Evolutionary conservation across 2,888 invertebrate species (phyloP).

Genomic region (Hypena proboscidalis): DNA sequence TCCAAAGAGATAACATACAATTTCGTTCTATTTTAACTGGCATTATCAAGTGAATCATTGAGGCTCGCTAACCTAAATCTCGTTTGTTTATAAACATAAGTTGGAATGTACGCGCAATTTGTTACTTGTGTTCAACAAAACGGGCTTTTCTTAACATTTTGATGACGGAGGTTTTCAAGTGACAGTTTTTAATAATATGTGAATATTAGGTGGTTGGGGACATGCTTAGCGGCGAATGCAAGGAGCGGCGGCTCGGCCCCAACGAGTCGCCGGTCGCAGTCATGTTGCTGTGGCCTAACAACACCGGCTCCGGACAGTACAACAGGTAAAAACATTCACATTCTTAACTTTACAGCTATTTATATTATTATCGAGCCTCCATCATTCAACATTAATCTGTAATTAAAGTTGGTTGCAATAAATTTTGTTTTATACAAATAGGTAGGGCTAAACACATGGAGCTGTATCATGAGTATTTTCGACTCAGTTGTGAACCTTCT

Average conservation of each 20-base stretch:
- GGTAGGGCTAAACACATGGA: too few species aligned
- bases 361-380: not conserved
- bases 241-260: constrained; percentile 94
- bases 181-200: constrained; percentile 7
- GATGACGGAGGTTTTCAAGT: not conserved
- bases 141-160: not conserved
- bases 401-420: too few species aligned
- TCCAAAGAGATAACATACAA: constrained; percentile 11
- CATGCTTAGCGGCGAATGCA: constrained; percentile 95
- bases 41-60: constrained; percentile 17
- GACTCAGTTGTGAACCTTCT: too few species aligned
- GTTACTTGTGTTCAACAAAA: not conserved
- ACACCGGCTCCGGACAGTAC: constrained; percentile 83
- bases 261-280: constrained; percentile 93
- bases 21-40: constrained; percentile 17
- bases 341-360: not conserved
- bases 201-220: constrained; percentile 89
- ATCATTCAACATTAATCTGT: too few species aligned
- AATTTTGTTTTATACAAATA: too few species aligned
- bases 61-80: constrained; percentile 10
- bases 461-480: too few species aligned
- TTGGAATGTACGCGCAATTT: not conserved
- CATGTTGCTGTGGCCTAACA: constrained; percentile 93
- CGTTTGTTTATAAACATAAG: constrained; percentile 4
- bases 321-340: constrained; percentile 63